Evolutionary conservation across 2,888 invertebrate genomes (phyloP), one percentile per base, ranked within the genome.

Genomic region (Choreutis nemorana): DNA sequence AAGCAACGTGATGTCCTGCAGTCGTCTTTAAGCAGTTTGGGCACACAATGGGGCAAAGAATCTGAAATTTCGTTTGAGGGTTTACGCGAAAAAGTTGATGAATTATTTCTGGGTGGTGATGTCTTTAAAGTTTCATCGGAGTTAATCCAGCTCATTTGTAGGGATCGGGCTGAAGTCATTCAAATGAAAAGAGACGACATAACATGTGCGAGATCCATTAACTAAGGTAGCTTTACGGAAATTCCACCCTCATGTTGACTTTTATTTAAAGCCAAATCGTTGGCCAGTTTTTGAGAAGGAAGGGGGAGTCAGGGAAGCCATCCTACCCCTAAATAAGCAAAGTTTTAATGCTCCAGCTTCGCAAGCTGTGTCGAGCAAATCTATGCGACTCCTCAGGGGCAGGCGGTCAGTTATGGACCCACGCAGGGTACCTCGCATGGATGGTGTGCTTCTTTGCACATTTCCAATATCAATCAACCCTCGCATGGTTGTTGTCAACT

Each of bases 341-440:
- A n/a, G n/a, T n/a, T n/a, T n/a, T n/a, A n/a, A n/a, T n/a, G n/a
- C n/a, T n/a, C n/a, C n/a, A n/a, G n/a, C n/a, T n/a, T n/a, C n/a
- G n/a, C n/a, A n/a, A n/a, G n/a, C n/a, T n/a, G n/a, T n/a, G n/a
- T n/a, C n/a, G n/a, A n/a, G n/a, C n/a, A n/a, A n/a, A n/a, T n/a
- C n/a, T n/a, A n/a, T n/a, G 9, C 10, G 29, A 33, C 33, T 30
- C 32, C 35, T 33, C 36, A 32, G 31, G 36, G 35, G 28, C 14
- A 11, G 14, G 22, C 16, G 23, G 9, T n/a, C n/a, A n/a, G n/a
- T n/a, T 16, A 20, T 21, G 30, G 25, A 26, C 39, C 29, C 32
- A 31, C 36, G 31, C 33, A 35, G 35, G 32, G 32, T 20, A 18
- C 32, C 3, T 24, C 4, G 14, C 13, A 26, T 13, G 24, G 14